phyloP scores from a whole-genome alignment of 2,113 vertebrate genomes.

The Muntiacus muntjak region DNA sequence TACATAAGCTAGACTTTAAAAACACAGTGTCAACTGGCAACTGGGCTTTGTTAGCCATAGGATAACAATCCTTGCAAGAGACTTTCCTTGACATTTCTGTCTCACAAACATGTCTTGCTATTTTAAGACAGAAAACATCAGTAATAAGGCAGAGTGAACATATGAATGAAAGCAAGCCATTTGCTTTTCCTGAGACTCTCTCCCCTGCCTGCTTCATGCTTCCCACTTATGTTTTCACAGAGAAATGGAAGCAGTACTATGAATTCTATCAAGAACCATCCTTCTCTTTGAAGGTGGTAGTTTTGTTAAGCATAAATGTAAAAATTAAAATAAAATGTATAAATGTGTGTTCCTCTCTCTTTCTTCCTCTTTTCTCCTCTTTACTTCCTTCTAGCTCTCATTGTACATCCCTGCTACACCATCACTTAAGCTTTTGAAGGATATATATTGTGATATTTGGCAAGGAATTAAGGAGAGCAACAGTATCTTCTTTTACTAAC shows the following conservation, averaged over 20 bases:
- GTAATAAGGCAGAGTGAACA: background rate
- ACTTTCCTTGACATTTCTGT: background rate
- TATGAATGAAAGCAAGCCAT: background rate
- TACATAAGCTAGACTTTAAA: background rate
- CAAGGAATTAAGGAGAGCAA: conserved; percentile 26
- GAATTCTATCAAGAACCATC: background rate
- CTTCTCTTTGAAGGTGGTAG: background rate
- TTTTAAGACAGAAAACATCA: background rate
- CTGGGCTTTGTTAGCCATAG: background rate
- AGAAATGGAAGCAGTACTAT: background rate
- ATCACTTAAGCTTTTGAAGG: background rate
- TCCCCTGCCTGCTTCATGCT: background rate
- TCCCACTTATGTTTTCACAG: background rate
- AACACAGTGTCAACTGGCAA: background rate
- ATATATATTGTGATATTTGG: background rate
- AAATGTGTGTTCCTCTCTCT: background rate
- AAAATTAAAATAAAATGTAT: background rate
- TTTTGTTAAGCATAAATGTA: background rate
- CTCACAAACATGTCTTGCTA: background rate
- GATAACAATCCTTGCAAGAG: background rate
- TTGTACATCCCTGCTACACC: background rate
- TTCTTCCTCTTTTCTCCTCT: background rate
- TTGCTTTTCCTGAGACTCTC: background rate
- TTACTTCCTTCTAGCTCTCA: background rate
- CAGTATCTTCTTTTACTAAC: background rate